phyloP scores from a whole-genome alignment of 2,888 invertebrate genomes.

The Schizaphis graminum region DNA sequence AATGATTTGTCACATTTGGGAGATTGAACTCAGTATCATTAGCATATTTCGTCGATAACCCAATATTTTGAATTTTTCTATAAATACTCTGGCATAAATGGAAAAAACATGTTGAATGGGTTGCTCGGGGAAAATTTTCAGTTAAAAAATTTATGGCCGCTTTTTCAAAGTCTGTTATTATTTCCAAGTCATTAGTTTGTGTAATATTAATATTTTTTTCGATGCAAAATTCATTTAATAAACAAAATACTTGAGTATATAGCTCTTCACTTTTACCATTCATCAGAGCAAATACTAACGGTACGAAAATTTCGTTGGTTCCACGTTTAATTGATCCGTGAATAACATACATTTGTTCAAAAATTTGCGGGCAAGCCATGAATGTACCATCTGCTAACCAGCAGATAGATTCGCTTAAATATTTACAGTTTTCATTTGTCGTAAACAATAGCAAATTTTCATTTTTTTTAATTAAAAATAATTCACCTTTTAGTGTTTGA shows the following conservation, averaged over 20 bases:
- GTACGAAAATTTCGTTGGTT: neutral
- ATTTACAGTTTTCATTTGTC: neutral
- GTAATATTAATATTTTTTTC: no score
- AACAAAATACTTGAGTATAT: neutral
- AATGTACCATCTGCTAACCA: no score
- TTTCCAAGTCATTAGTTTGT: no score
- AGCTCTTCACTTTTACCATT: neutral
- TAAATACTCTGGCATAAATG: neutral
- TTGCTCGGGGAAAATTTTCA: neutral
- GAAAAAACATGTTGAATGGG: neutral
- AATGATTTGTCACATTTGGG: no score
- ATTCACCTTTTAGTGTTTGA: constrained; percentile 15
- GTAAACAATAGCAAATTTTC: neutral
- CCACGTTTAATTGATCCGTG: neutral
- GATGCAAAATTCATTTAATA: no score
- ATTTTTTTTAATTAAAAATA: neutral
- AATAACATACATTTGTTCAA: neutral
- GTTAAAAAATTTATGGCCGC: neutral
- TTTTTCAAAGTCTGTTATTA: neutral
- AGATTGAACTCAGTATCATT: neutral
- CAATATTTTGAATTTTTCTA: neutral
- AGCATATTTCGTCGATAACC: neutral
- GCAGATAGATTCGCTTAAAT: no score
- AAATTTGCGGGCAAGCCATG: neutral
- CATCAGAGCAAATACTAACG: neutral